A percentile compares a stretch with the other conserved stretches of the same genome.
Evolutionary conservation across 2,797 vertebrate species (phyloP).

Genomic region (Menidia menidia): DNA sequence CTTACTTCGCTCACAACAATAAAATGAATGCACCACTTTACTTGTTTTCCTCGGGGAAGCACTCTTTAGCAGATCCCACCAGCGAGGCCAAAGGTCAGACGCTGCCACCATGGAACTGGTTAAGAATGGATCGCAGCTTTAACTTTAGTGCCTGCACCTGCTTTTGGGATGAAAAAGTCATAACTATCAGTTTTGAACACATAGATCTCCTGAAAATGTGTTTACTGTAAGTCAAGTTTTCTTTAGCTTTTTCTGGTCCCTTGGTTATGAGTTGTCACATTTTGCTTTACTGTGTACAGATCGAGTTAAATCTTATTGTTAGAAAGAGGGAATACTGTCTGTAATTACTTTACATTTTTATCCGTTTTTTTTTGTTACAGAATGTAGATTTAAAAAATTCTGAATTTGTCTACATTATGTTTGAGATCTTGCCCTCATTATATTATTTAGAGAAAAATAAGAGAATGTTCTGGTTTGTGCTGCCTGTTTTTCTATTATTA

Average conservation of each 20-base stretch:
- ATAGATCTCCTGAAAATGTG: neutral
- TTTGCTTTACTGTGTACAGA: neutral
- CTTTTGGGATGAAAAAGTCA: constrained; percentile 23
- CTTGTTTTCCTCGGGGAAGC: constrained; percentile 41
- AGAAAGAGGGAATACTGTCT: neutral
- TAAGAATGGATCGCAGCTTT: constrained; percentile 40
- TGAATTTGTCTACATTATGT: constrained; percentile 3
- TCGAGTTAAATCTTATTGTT: neutral
- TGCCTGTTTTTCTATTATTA: constrained; percentile 42
- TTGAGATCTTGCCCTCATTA: neutral
- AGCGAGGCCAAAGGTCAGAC: constrained; percentile 67
- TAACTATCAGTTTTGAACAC: neutral
- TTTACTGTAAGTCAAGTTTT: neutral
- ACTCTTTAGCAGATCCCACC: constrained; percentile 41
- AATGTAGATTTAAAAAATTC: too few relatives aligned
- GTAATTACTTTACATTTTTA: too few relatives aligned
- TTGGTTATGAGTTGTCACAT: neutral
- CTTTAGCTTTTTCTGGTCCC: neutral
- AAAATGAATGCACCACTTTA: constrained; percentile 68
- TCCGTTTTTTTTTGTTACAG: too few relatives aligned
- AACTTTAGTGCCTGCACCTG: constrained; percentile 59
- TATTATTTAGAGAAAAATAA: constrained; percentile 7
- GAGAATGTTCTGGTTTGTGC: neutral
- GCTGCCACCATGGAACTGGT: constrained; percentile 31
- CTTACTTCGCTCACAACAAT: constrained; percentile 56